A percentile compares a stretch with the other conserved stretches of the same genome.
These are phyloP conservation scores for Lamproptera curius DNA, from an alignment of 2,888 invertebrate genomes.

Conservation along the genomic window DNA sequence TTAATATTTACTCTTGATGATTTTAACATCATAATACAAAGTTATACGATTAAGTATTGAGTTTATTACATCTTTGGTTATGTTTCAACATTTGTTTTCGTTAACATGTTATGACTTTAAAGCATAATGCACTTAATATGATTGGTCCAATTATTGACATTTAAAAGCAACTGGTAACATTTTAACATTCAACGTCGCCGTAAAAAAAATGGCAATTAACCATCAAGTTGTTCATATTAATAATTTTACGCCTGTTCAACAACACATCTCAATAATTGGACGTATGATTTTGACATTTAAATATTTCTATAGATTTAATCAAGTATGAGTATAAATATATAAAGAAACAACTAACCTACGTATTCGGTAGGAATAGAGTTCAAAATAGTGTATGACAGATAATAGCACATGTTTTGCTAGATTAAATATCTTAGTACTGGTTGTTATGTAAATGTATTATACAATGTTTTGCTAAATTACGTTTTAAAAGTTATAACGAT, in stretches of 20 bases:
- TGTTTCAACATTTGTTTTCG: slow-evolving; percentile 13
- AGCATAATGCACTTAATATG: slow-evolving; percentile 13
- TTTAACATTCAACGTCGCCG: too few relatives aligned
- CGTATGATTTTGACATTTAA: slow-evolving; percentile 11
- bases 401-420: slow-evolving; percentile 20
- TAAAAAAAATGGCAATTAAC: too few relatives aligned
- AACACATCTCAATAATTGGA: slow-evolving; percentile 12
- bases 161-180: too few relatives aligned
- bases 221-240: not conserved
- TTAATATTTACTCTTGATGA: too few relatives aligned
- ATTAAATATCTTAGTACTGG: slow-evolving; percentile 16
- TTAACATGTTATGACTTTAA: slow-evolving; percentile 22
- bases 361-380: slow-evolving; percentile 17
- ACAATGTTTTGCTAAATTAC: slow-evolving; percentile 4
- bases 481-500: not conserved
- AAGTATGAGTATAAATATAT: slow-evolving; percentile 13
- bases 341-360: slow-evolving; percentile 15
- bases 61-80: too few relatives aligned
- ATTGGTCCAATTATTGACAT: slow-evolving; percentile 12
- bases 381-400: slow-evolving; percentile 10
- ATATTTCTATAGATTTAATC: slow-evolving; percentile 13
- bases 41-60: too few relatives aligned
- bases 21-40: too few relatives aligned
- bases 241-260: not conserved
- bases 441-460: slow-evolving; percentile 3